Evolutionary conservation across 2,797 vertebrate species (phyloP).

Genomic region (Poeciliopsis paucimaculata): DNA sequence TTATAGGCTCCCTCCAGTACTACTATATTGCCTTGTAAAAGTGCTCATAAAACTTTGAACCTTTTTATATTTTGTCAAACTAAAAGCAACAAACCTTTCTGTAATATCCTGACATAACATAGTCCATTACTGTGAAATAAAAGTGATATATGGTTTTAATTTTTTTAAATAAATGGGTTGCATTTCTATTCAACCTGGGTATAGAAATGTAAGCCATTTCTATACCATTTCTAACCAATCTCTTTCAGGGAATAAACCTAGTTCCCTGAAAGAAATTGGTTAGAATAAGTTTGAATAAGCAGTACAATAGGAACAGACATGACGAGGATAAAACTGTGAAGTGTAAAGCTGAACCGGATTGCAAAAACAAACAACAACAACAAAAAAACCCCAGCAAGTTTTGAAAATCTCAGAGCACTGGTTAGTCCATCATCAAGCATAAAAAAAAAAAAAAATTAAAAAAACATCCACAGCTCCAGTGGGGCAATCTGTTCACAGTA

Average conservation of each 20-base stretch:
- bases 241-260: neutral
- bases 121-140: neutral
- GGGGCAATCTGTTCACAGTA: no score
- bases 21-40: neutral
- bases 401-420: neutral
- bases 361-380: no score
- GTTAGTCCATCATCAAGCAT: neutral
- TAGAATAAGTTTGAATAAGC: neutral
- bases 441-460: neutral
- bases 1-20: neutral
- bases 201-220: neutral
- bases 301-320: no score
- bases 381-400: no score
- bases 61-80: neutral
- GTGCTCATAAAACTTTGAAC: neutral
- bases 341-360: no score
- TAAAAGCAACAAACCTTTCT: neutral
- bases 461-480: neutral
- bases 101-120: neutral
- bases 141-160: neutral
- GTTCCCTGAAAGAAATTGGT: neutral
- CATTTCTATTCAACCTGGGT: neutral
- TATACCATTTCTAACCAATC: neutral
- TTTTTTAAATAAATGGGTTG: neutral
- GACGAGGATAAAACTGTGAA: no score